Evolutionary conservation across 1,140 invertebrate species (phyloP).

Genomic region (Dryas iulia): DNA sequence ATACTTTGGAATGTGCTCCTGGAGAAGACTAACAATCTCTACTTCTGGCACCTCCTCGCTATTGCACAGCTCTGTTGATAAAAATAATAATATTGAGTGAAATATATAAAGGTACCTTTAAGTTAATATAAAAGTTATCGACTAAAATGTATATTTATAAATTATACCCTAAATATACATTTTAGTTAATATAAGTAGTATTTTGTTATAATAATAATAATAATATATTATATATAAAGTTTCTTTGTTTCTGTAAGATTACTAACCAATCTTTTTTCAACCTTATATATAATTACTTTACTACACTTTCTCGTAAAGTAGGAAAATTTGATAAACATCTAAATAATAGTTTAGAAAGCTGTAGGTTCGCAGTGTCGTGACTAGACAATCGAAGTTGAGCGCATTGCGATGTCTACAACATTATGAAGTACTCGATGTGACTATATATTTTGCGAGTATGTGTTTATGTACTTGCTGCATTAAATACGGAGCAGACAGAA

Average conservation of each 20-base stretch:
- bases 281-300: neutral
- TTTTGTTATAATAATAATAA: too few species aligned
- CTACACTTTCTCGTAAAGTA: constrained; percentile 31
- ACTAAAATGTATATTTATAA: too few species aligned
- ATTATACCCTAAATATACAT: too few species aligned
- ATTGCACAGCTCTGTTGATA: constrained; percentile 90
- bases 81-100: constrained; percentile 29
- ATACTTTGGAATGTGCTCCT: constrained; percentile 97
- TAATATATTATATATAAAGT: neutral
- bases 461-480: constrained; percentile 48
- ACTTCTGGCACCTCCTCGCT: constrained; percentile 93
- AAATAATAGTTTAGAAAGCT: constrained; percentile 46
- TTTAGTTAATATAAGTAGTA: too few species aligned
- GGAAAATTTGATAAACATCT: constrained; percentile 30
- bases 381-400: constrained; percentile 49
- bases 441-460: constrained; percentile 7
- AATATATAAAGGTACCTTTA: neutral
- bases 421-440: neutral
- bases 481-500: constrained; percentile 67
- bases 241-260: neutral
- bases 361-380: constrained; percentile 51
- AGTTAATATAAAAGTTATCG: too few species aligned
- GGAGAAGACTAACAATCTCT: constrained; percentile 95
- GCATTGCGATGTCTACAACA: constrained; percentile 41
- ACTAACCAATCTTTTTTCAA: neutral